Evolutionary conservation across 2,888 invertebrate genomes (phyloP), one percentile per base, ranked within the genome.

Genomic region (Erebia palarica): DNA sequence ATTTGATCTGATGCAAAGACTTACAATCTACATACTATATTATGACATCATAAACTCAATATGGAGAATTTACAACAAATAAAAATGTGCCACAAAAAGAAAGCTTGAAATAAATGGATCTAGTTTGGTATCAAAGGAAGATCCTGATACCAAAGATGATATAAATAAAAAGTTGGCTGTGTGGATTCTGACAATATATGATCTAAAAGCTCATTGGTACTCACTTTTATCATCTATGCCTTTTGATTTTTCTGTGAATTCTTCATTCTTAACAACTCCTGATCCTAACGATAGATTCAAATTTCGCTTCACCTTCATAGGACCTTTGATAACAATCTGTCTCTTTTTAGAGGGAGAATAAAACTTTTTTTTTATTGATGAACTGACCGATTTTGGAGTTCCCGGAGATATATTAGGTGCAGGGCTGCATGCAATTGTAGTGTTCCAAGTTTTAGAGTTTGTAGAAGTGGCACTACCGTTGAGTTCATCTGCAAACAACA

Each of bases 211-310:
- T 16, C 49, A 18, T 27, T 9, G 1, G 9, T 21, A 80, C 89
- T 87, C 82, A 92, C 92, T 91, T 77, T 88, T 91, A 71, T 91
- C 90, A 86, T 92, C 90, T 74, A 83, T 78, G 10, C 79, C 83
- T 44, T 80, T 69, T 74, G 80, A 80, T 61, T 80, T 79, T 64
- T 78, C 71, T 49, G 55, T 65, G 68, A 83, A 82, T 71, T 78
- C 74, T 21, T 76, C 69, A 42, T 69, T 58, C 7, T 53, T 67
- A 16, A 63, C 44, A 58, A 70, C 63, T 8, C 74, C 73, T 65
- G 74, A 71, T 58, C 69, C 73, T 36, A 81, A 78, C 11, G 81
- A 75, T 21, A 71, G 72, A 58, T 67, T 72, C 18, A 91, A 81
- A 74, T 84, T 88, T 67, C 81, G 85, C 67, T 84, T 88, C 2